Percentiles rank a stretch among this genome's conserved stretches.
phyloP scores from a whole-genome alignment of 1,140 invertebrate species.

The Anastrepha obliqua region DNA sequence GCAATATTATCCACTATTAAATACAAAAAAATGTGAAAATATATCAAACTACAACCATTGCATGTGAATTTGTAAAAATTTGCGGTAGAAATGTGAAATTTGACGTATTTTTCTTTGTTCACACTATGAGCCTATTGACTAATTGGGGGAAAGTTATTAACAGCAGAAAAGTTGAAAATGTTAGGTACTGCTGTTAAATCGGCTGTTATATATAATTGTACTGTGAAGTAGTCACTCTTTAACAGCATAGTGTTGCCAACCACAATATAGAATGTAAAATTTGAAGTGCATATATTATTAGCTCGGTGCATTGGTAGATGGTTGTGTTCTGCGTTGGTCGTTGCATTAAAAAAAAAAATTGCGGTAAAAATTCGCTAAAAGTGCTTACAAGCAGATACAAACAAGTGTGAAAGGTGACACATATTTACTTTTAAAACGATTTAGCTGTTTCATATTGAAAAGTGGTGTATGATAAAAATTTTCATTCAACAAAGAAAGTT shows the following conservation, averaged over 20 bases:
- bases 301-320: not conserved
- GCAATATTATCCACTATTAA: not conserved
- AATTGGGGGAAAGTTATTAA: conserved; percentile 31
- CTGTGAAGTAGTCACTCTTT: not conserved
- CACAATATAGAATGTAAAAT: not conserved
- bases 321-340: not conserved
- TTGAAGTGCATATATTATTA: not conserved
- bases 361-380: not conserved
- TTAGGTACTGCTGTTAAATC: conserved; percentile 20
- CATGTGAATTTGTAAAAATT: not conserved
- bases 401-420: too few relatives aligned
- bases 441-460: not conserved
- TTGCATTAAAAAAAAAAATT: not conserved
- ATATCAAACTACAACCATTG: not conserved
- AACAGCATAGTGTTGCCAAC: not conserved
- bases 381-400: too few relatives aligned
- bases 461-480: not conserved
- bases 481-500: not conserved
- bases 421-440: too few relatives aligned
- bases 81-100: not conserved
- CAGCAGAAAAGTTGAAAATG: conserved; percentile 15
- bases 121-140: not conserved
- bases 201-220: not conserved
- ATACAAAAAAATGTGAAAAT: conserved; percentile 16
- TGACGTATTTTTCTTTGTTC: conserved; percentile 2